Base-by-base conservation (phyloP, 1,140 invertebrate genomes). In the Rhyacophila brunnea region DNA sequence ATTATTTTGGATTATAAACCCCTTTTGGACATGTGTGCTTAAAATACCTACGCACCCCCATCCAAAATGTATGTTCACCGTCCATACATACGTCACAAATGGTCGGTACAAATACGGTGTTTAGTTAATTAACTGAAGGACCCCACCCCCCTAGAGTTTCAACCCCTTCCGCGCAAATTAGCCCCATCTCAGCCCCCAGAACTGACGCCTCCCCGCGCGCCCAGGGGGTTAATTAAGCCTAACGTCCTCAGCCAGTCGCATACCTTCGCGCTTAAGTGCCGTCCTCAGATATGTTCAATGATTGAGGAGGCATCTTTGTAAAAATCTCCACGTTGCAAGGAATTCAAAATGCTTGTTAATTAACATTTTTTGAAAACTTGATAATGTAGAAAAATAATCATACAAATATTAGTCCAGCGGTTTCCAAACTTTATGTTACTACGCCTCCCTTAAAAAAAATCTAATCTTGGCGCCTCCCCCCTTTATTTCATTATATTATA, bases 111-210 rank as follows among this genome's bases (percentile, higher is more conserved):
- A 60, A 60, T 50, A 49, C 52, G 62, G 53, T 64, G 62, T 60
- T 64, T 64, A 58, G 62, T 64, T 64, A 64, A 64, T 64, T 64
- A 64, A 64, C 38, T 64, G 45, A 45, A 57, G 60, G 46, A 34
- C 45, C 45, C 32, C 51, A 45, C 36, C 60, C 60, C 53, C 38
- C 15, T 28, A 13, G 38, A 35, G 44, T 43, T 35, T 45, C 32
- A 40, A 15, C 58, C 38, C 36, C 44, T 40, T 45, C n/a, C 42
- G 53, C 46, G 51, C 54, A 64, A 64, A 64, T 64, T 64, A 64
- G 62, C 62, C 53, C 47, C 62, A 60, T 64, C 50, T 52, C 36
- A 32, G 48, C 20, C 18, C 47, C 54, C 49, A 32, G n/a, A 14
- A 2, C 44, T 20, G 15, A 19, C 20, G 19, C 60, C 46, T 17